Percentiles rank a stretch among this genome's conserved stretches.
These are phyloP conservation scores for Eurystomus gularis DNA, from an alignment of 2,113 vertebrate genomes.

Conservation along the genomic window DNA sequence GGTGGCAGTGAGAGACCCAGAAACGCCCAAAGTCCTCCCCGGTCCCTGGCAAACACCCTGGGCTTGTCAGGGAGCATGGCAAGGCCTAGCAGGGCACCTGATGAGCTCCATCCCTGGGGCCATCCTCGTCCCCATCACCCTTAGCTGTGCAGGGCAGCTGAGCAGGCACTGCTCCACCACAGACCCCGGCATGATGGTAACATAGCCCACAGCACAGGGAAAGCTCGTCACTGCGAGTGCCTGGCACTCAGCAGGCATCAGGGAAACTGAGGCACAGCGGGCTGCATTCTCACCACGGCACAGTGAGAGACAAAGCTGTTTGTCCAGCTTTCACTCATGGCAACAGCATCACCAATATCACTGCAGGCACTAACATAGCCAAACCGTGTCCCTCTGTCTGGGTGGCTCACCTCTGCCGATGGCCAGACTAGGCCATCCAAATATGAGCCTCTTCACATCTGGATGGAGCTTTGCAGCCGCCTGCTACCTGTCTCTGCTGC, in stretches of 20 bases:
- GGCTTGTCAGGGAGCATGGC: neutral
- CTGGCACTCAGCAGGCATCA: rapidly evolving
- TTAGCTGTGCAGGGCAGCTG: rapidly evolving
- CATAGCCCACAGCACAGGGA: neutral
- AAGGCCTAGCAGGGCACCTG: neutral
- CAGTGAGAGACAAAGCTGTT: rapidly evolving
- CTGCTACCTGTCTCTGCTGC: neutral
- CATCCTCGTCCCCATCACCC: neutral
- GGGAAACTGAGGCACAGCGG: neutral
- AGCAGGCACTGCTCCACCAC: neutral
- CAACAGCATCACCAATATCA: neutral
- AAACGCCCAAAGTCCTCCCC: neutral
- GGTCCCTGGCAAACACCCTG: neutral
- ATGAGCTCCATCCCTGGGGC: neutral
- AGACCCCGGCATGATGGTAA: rapidly evolving
- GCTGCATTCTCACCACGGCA: rapidly evolving
- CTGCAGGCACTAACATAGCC: neutral
- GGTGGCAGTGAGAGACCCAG: slow-evolving; percentile 39
- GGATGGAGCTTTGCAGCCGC: neutral
- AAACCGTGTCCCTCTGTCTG: rapidly evolving
- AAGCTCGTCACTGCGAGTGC: rapidly evolving
- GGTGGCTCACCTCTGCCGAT: neutral
- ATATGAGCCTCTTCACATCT: neutral
- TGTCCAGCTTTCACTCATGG: neutral
- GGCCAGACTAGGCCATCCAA: neutral